Evolutionary conservation across 2,888 invertebrate genomes (phyloP).

Genomic region (Leucozona laternaria): DNA sequence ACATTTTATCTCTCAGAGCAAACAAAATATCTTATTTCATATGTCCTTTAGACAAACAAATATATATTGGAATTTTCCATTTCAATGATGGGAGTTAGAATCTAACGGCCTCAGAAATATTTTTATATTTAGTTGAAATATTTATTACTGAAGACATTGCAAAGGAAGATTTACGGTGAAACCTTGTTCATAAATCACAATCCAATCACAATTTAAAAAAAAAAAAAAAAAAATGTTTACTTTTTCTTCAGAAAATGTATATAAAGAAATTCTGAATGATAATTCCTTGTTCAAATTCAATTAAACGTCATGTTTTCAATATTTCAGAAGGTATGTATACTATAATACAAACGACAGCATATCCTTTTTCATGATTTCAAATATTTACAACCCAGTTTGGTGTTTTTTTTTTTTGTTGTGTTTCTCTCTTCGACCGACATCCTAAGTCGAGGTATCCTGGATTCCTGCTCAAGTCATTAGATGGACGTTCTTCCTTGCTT

Average conservation of each 20-base stretch:
- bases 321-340: neutral
- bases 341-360: neutral
- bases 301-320: neutral
- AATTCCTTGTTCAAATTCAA: conserved; percentile 6
- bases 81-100: neutral
- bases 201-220: neutral
- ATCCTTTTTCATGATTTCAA: neutral
- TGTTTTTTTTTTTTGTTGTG: neutral
- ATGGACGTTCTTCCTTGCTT: neutral
- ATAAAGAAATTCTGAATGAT: neutral
- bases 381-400: neutral
- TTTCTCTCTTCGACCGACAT: neutral
- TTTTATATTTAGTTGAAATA: neutral
- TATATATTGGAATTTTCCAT: neutral
- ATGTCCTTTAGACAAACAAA: neutral
- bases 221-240: neutral
- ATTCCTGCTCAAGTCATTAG: conserved; percentile 14
- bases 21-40: neutral
- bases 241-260: neutral
- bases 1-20: neutral
- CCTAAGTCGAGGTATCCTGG: neutral
- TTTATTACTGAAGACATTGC: neutral
- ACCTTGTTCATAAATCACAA: neutral
- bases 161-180: neutral
- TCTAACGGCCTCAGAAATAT: neutral